Evolutionary conservation across 2,888 invertebrate species (phyloP), one percentile per base, ranked within the genome.

Genomic region (Drosophila kanekoi): DNA sequence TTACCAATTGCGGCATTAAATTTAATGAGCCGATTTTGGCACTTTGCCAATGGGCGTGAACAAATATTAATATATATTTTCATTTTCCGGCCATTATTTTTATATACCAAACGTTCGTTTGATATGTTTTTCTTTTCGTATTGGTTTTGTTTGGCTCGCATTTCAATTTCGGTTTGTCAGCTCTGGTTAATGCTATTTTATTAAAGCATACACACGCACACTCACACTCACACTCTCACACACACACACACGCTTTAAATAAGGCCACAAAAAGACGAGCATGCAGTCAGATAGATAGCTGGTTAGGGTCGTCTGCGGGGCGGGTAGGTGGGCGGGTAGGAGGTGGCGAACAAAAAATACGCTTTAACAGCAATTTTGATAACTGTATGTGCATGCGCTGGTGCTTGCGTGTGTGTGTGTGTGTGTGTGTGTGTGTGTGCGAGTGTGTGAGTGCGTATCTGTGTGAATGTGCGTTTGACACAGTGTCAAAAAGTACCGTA

Each of bases 1-100:
- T 14, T 70, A 20, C 63, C 56, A 75, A 75, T 66, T 57, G 48
- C 20, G 58, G 37, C 47, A 52, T 75, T 72, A 76, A 76, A 75
- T 71, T 76, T 67, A 71, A 75, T 71, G 75, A 57, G 57, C 41
- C 59, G 48, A 57, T 75, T 66, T 71, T 51, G 58, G 57, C 53
- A 52, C 47, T 35, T 37, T 40, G 62, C 67, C 69, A 56, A n/a
- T 9, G 44, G 52, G 35, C 33, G 59, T 60, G 63, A 54, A 54
- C 61, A 69, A 82, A 73, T 77, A 83, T 83, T 85, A 83, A 83
- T 83, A 82, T 80, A 83, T 83, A 82, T 80, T 75, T 69, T 61
- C 86, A 85, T 82, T 80, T 80, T 67, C 70, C 67, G 70, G 58
- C 43, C 69, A 62, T 80, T 82, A 72, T 80, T 79, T 28, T 74